Evolutionary conservation across 1,140 invertebrate genomes (phyloP), one percentile per base, ranked within the genome.

Genomic region (Cylas formicarius): DNA sequence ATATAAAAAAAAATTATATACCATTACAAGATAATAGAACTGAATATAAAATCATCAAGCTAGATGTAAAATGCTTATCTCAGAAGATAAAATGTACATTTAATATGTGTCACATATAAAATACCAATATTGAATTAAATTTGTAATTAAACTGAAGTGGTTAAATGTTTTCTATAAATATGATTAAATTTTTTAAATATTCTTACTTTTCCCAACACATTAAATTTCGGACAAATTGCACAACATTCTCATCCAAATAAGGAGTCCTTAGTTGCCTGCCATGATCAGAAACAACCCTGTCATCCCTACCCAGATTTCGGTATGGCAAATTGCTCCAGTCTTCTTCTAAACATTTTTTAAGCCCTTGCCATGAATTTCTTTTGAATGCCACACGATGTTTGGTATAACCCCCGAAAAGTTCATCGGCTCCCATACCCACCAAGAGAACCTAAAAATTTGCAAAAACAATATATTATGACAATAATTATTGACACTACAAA

Each of bases 341-440:
- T 36, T 74, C 52, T 31, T 80, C 62, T 4, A 97, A 66, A 64
- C 92, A 85, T 24, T 77, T 64, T 4, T 70, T 62, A 28, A 24
- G 95, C 62, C 9, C 72, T 78, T 50, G 8, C 81, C 83, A 91
- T 1, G 80, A 81, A 21, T 68, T 62, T 10, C 72, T 71, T 54
- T 75, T 78, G 39, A 81, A 82, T 27, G 75, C 77, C 46, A 77
- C 82, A 50, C 89, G 73, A 60, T 97, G 91, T 51, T 91, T 77
- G 31, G 79, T 83, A 60, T 99, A 99, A 2, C 95, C 95, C 34
- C 86, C 93, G 59, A 98, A 84, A 56, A 96, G 75, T 73, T 99
- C 96, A 77, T 99, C 96, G 13, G 94, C 93, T 10, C 94, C 95
- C 73, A 90, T 90, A 18, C 95, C 94, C 57, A 89, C 68, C 31